A percentile compares a stretch with the other conserved stretches of the same genome.
Evolutionary conservation across 2,113 vertebrate genomes (phyloP).

Genomic region (Ophthalmolycus amberensis): DNA sequence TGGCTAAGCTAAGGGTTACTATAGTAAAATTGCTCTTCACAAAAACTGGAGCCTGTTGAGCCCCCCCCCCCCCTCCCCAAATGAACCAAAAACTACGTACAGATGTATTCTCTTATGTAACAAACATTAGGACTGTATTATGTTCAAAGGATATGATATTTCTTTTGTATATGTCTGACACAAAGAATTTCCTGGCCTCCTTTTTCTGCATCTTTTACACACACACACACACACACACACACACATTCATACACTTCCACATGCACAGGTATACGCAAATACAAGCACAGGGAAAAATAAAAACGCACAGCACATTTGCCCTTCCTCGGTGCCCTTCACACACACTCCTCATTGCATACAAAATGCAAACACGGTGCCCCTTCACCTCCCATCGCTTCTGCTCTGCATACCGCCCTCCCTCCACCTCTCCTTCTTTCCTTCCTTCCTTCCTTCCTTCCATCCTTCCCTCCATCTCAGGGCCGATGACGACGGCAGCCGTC

Average conservation of each 20-base stretch:
- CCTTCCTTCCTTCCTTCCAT: constrained; percentile 27
- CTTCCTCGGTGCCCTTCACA: constrained; percentile 78
- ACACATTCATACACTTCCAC: constrained; percentile 1
- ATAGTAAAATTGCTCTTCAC: neutral
- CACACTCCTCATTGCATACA: constrained; percentile 80
- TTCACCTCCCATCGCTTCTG: constrained; percentile 58
- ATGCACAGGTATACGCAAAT: neutral
- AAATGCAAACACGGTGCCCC: constrained; percentile 80
- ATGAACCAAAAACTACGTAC: neutral
- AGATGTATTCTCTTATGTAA: neutral
- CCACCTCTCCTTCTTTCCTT: constrained; percentile 13
- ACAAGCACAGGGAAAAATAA: constrained; percentile 34
- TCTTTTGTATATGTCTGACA: neutral
- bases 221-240: constrained; percentile 1
- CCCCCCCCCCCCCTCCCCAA: neutral
- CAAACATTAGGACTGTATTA: neutral
- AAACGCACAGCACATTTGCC: constrained; percentile 22
- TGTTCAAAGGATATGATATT: neutral
- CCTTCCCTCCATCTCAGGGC: constrained; percentile 20
- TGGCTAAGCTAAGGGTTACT: neutral
- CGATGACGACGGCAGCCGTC: constrained; percentile 51
- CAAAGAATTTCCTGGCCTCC: neutral
- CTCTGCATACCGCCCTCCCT: constrained; percentile 49
- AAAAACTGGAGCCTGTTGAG: neutral
- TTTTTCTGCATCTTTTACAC: neutral